These are phyloP conservation scores for Spongilla lacustris DNA, from an alignment of 37 sponge, comb jelly and placozoan species.

Conservation along the genomic window DNA sequence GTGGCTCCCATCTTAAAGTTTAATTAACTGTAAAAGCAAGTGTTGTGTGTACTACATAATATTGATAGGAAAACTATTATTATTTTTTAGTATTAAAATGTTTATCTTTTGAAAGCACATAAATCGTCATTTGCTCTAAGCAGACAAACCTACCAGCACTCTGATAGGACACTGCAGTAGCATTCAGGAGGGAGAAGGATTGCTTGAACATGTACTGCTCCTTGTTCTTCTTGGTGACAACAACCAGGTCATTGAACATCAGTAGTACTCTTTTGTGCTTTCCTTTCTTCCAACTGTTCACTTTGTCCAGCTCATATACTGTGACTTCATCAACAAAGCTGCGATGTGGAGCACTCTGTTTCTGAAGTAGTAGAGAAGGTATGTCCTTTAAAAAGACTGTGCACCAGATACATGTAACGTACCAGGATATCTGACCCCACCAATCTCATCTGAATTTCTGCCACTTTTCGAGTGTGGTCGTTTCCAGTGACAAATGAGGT, in stretches of 20 bases:
- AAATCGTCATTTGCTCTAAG: too few species aligned
- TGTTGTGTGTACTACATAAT: too few species aligned
- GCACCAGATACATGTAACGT: too few species aligned
- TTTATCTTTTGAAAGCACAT: too few species aligned
- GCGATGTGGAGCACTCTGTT: slow-evolving; percentile 62
- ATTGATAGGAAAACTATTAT: too few species aligned
- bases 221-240: slow-evolving; percentile 62
- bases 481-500: slow-evolving; percentile 53
- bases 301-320: slow-evolving; percentile 51
- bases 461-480: slow-evolving; percentile 72
- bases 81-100: too few species aligned
- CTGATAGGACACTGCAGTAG: slow-evolving; percentile 55
- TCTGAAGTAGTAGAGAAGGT: slow-evolving; percentile 22
- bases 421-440: too few species aligned
- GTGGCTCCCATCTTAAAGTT: too few species aligned
- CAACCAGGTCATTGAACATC: slow-evolving; percentile 78
- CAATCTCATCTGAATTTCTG: slow-evolving; percentile 48
- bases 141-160: slow-evolving; percentile 21
- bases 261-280: slow-evolving; percentile 61
- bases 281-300: background rate
- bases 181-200: slow-evolving; percentile 41
- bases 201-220: slow-evolving; percentile 43
- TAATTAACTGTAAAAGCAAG: too few species aligned
- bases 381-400: too few species aligned
- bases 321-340: slow-evolving; percentile 22